Evolutionary conservation across 2,888 invertebrate species (phyloP).

Genomic region (Acanthoscelides obtectus): DNA sequence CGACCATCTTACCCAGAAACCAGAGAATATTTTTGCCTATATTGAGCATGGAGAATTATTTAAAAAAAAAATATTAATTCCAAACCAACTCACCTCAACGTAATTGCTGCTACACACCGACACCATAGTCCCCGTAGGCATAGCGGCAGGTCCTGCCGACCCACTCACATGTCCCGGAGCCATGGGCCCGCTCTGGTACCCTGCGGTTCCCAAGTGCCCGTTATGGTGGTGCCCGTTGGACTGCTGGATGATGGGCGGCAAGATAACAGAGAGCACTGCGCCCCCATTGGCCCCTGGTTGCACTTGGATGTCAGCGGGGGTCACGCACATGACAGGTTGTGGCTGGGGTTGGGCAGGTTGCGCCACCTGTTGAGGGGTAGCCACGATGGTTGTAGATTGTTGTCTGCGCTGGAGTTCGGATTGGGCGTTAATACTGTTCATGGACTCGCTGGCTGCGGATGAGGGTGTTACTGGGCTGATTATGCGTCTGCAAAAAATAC

Average conservation of each 20-base stretch:
- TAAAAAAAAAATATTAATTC: too few species aligned
- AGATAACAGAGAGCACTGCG: conserved; percentile 75
- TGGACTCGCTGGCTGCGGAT: conserved; percentile 49
- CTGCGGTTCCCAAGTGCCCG: conserved; percentile 35
- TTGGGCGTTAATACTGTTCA: conserved; percentile 41
- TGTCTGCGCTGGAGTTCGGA: conserved; percentile 39
- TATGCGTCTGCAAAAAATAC: conserved; percentile 19
- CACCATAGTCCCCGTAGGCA: conserved; percentile 49
- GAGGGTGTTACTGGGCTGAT: conserved; percentile 33
- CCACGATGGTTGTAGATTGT: conserved; percentile 33
- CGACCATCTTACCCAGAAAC: not conserved
- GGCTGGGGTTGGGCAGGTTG: not conserved
- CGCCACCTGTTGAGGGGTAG: conserved; percentile 6
- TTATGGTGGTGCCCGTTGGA: conserved; percentile 34
- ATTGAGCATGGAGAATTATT: too few species aligned
- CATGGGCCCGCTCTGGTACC: conserved; percentile 27
- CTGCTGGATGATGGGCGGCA: conserved; percentile 61
- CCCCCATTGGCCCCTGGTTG: conserved; percentile 62
- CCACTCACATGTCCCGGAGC: conserved; percentile 34
- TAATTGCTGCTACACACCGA: conserved; percentile 54
- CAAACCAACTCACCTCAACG: conserved; percentile 49
- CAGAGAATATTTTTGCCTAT: too few species aligned
- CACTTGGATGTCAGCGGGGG: conserved; percentile 57
- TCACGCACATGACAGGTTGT: conserved; percentile 26
- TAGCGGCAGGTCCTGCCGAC: conserved; percentile 10